Conservation (phyloP, 2,113 vertebrate genomes). For the Agelaius tricolor region DNA sequence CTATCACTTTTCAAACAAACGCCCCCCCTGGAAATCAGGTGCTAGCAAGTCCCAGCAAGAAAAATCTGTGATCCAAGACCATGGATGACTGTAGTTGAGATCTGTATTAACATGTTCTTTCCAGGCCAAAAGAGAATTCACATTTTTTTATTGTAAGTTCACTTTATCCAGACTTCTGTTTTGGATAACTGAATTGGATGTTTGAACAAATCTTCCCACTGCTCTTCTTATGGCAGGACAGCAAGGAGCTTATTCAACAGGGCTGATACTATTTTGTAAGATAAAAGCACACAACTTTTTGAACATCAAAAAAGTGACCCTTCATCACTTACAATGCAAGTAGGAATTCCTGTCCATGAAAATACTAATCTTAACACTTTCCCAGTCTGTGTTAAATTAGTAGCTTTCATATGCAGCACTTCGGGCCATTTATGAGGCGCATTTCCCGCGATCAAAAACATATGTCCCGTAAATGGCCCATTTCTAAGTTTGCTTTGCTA, state of each 20-base stretch:
- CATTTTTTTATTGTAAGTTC: neutral
- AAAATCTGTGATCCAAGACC: constrained; percentile 4
- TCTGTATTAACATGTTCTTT: constrained; percentile 33
- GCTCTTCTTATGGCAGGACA: neutral
- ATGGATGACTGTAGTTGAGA: constrained; percentile 31
- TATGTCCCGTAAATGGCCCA: neutral
- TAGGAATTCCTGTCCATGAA: constrained; percentile 24
- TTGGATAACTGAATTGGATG: neutral
- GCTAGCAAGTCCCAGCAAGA: constrained; percentile 53
- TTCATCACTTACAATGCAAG: constrained; percentile 34
- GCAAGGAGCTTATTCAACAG: neutral
- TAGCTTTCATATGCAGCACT: constrained; percentile 27
- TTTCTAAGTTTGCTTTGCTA: constrained; percentile 46
- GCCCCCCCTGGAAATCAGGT: constrained; percentile 2
- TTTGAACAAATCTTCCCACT: constrained; percentile 15
- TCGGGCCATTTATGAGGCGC: constrained; percentile 49
- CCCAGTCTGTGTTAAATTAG: constrained; percentile 55
- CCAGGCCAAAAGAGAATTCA: neutral
- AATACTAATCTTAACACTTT: constrained; percentile 51
- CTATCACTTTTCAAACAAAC: constrained; percentile 44
- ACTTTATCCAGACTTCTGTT: constrained; percentile 37
- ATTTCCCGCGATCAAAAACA: constrained; percentile 63
- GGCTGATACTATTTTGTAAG: neutral
- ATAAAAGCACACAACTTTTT: constrained; percentile 19
- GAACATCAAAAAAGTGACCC: constrained; percentile 35